phyloP scores from a whole-genome alignment of 2,113 vertebrate species.

The Tapirus terrestris region DNA sequence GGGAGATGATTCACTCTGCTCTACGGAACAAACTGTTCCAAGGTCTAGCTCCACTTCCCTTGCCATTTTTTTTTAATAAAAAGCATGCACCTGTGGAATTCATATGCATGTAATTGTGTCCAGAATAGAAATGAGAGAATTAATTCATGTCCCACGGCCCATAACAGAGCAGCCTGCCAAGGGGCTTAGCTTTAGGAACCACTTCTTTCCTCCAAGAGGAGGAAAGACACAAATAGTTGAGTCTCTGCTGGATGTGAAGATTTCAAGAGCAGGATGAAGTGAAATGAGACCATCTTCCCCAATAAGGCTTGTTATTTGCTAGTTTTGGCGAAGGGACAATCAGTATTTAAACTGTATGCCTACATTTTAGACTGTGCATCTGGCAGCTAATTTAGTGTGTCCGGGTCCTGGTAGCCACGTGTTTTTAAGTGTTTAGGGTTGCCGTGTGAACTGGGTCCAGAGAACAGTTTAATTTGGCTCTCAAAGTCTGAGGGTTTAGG shows the following conservation, averaged over 20 bases:
- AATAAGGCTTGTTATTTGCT: conserved; percentile 58
- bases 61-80: neutral
- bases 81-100: conserved; percentile 60
- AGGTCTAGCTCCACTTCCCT: conserved; percentile 64
- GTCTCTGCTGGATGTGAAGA: conserved; percentile 38
- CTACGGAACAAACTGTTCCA: conserved; percentile 66
- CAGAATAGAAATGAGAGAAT: conserved; percentile 57
- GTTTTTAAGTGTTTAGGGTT: neutral
- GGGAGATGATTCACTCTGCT: conserved; percentile 68
- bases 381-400: conserved; percentile 67
- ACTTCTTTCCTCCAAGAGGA: conserved; percentile 35
- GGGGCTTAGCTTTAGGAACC: neutral
- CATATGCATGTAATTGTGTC: neutral
- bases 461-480: conserved; percentile 36
- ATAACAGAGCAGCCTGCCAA: neutral
- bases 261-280: conserved; percentile 50
- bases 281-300: conserved; percentile 61
- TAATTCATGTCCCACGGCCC: neutral
- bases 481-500: neutral
- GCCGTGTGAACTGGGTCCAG: neutral
- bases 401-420: conserved; percentile 43
- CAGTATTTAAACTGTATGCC: conserved; percentile 23
- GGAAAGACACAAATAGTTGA: neutral
- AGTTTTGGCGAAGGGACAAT: conserved; percentile 26
- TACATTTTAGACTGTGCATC: conserved; percentile 40